Base-by-base conservation (phyloP, 2,113 vertebrate genomes). In the Rattus rattus region DNA sequence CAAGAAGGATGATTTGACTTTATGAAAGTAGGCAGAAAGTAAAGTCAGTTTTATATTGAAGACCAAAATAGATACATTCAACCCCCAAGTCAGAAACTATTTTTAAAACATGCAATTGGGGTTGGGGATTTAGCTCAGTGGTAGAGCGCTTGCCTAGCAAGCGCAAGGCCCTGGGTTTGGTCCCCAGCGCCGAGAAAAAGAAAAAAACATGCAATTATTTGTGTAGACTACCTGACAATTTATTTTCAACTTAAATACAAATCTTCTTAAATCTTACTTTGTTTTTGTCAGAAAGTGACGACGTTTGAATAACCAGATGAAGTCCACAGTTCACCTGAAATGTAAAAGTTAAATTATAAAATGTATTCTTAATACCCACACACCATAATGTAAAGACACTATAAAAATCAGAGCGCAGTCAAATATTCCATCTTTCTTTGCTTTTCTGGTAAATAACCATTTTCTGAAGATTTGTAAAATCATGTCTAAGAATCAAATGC, bases 241-340 rank as follows among this genome's bases (percentile, higher is more conserved):
- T 85, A 69, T 86, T 76, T 91, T 92, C 30, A 56, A 91, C 93
- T 94, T 85, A 93, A 96, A 95, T 43, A 85, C 14, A 85, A 94
- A 92, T 93, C 16, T 69, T 33, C 49, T 94, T 36, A 94, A 94
- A 92, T 91, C 98, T 99, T 98, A 99, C 99, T 97, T 99, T 99
- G 96, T 36, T 96, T 98, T 98, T 99, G 52, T 99, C 98, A 79
- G 98, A 81, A 96, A 99, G 97, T 6, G 99, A 95, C 0, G 98
- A 98, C 7, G 98, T 97, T 93, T 99, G 99, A 96, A 99, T 98
- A 90, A 99, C 98, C 92, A 99, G 97, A 95, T 99, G 99, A 96
- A 99, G 98, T 39, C 99, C 98, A 96, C 98, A 99, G 77, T 98
- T 99, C 95, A 98, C 97, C 98, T 98, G 94, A 95, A 98, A 98